Base-by-base conservation (phyloP, 2,113 vertebrate species). In the Platichthys flesus region DNA sequence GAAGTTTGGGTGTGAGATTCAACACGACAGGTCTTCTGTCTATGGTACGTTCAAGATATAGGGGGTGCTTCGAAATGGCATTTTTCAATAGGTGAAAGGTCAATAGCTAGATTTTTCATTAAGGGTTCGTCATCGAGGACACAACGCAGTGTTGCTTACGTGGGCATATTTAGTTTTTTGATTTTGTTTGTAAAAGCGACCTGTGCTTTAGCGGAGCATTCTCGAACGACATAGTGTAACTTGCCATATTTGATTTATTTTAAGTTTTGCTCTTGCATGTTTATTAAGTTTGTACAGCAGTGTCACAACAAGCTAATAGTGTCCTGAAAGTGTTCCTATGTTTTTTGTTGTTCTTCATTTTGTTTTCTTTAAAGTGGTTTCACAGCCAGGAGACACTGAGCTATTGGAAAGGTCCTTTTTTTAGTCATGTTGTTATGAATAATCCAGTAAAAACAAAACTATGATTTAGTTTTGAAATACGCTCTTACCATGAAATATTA, bases 121-220 rank as follows among this genome's bases (percentile, higher is more conserved):
- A 90, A 90, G 85, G 86, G 56, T 62, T 10, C 66, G 84, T 92
- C 84, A 88, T 90, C 90, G 91, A 93, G 88, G 90, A 86, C 84
- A 88, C 84, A 82, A 92, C 93, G 90, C 92, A 93, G 76, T 93
- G 91, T 95, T 95, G 91, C 88, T 94, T 90, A 71, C 91, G 77
- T 88, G 89, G 88, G 82, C 83, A 78, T 85, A 84, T 90, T 91
- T 83, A 84, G 86, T 93, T 91, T 93, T 91, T 88, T 82, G 6
- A 47, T 69, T 69, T 90, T 56, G 67, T 84, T 91, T 94, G 93
- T 18, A 57, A 90, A 67, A 51, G 88, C 87, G 76, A 60, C 20
- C 28, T 62, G 55, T 68, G 76, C 67, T 85, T 85, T 56, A 88
- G 80, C 81, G 76, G 55, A 80, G 58, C 85, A 87, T 7, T 49